These are phyloP conservation scores for Montipora capitata DNA, from an alignment of 92 coral and sea anemone genomes.

Conservation along the genomic window DNA sequence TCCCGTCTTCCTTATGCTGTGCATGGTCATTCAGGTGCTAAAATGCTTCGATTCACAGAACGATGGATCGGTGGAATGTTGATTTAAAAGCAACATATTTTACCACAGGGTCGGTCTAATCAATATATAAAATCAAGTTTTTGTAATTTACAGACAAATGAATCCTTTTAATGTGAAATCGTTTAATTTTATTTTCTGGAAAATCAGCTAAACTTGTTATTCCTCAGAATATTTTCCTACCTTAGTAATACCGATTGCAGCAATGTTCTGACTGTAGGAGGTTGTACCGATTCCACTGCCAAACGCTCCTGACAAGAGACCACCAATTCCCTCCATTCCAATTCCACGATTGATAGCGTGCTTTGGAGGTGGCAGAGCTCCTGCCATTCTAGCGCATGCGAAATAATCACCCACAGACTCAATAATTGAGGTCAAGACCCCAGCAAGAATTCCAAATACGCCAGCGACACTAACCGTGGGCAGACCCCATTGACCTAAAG, in stretches of 20 bases:
- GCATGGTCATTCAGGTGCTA: no score
- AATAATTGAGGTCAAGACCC: slow-evolving; percentile 87
- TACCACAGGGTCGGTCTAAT: no score
- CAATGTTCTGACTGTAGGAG: slow-evolving; percentile 91
- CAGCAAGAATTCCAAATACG: slow-evolving; percentile 95
- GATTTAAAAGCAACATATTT: no score
- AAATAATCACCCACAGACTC: slow-evolving; percentile 95
- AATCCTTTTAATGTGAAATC: no score
- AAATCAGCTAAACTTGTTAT: no score
- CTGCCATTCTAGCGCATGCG: slow-evolving; percentile 93
- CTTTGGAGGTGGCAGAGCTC: slow-evolving; percentile 94
- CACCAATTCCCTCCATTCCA: slow-evolving; percentile 90
- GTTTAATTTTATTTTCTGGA: no score
- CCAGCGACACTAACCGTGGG: slow-evolving; percentile 95
- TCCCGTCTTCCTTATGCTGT: no score
- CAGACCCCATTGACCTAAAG: slow-evolving; percentile 91
- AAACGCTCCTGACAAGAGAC: slow-evolving; percentile 83
- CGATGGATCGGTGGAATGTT: no score
- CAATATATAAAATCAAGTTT: no score
- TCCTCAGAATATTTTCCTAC: slow-evolving; percentile 15
- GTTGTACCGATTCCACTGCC: slow-evolving; percentile 92
- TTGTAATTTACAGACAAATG: no score
- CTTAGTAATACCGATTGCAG: slow-evolving; percentile 94
- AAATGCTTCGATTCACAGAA: no score
- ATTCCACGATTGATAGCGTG: slow-evolving; percentile 95